Evolutionary conservation across 1,140 invertebrate species (phyloP).

Genomic region (Pogonognathellus flavescens): DNA sequence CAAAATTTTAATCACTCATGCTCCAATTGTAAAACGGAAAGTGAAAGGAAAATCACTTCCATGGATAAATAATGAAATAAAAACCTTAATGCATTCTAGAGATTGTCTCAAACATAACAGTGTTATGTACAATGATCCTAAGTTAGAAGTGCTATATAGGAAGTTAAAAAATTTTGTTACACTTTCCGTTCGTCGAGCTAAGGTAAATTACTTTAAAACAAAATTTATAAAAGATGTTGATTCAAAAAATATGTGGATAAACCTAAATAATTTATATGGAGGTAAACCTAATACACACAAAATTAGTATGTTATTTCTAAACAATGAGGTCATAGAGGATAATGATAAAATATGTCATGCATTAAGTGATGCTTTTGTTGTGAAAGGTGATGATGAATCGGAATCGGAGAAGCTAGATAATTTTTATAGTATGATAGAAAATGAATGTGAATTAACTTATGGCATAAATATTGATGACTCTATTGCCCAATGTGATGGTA

Average conservation of each 20-base stretch:
- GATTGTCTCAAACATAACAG: not conserved
- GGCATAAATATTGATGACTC: too few species aligned
- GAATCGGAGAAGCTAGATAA: not conserved
- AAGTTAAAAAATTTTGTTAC: not conserved
- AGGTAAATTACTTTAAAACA: not conserved
- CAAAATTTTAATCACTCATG: not conserved
- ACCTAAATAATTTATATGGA: not conserved
- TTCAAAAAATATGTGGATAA: not conserved
- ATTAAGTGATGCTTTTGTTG: not conserved
- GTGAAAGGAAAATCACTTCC: not conserved
- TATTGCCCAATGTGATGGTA: too few species aligned
- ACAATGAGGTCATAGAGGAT: not conserved
- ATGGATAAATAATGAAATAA: not conserved
- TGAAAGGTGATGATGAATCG: not conserved
- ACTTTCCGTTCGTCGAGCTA: not conserved
- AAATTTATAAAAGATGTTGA: slow-evolving; percentile 62
- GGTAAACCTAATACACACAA: not conserved
- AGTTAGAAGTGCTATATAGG: not conserved
- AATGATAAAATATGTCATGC: not conserved
- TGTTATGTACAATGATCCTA: not conserved
- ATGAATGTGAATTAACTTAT: not conserved
- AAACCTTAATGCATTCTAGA: not conserved
- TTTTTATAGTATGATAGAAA: not conserved
- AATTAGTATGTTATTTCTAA: too few species aligned
- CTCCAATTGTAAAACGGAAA: not conserved